Evolutionary conservation across 2,888 invertebrate species (phyloP).

Genomic region (Chelonus formosanus): DNA sequence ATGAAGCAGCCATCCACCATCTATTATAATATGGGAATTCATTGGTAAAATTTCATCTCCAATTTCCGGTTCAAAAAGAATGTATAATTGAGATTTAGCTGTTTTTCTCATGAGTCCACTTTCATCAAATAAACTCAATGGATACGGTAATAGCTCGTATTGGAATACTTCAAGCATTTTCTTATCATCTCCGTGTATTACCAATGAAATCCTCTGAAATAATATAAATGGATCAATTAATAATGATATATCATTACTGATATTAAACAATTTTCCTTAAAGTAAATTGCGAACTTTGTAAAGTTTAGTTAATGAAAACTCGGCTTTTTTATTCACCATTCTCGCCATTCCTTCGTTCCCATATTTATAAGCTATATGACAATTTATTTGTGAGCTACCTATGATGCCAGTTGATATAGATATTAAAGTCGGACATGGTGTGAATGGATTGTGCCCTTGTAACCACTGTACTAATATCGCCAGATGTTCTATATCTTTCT

Average conservation of each 20-base stretch:
- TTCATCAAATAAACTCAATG: constrained; percentile 38
- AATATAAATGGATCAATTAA: constrained; percentile 17
- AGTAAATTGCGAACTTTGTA: background rate
- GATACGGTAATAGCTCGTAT: constrained; percentile 43
- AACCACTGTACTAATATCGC: constrained; percentile 44
- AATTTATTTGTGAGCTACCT: constrained; percentile 43
- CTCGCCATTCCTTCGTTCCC: constrained; percentile 45
- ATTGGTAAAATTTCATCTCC: no score
- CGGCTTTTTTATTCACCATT: constrained; percentile 44
- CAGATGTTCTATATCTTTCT: constrained; percentile 49
- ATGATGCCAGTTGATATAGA: constrained; percentile 43
- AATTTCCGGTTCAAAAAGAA: no score
- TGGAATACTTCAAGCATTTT: constrained; percentile 31
- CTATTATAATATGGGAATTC: constrained; percentile 23
- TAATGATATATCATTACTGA: no score
- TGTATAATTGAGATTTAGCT: background rate
- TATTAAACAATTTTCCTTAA: background rate
- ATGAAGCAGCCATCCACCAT: constrained; percentile 39
- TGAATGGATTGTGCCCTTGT: no score
- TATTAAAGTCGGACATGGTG: constrained; percentile 33
- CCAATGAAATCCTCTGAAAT: constrained; percentile 43
- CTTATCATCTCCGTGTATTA: constrained; percentile 37
- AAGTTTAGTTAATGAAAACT: background rate
- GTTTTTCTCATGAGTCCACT: constrained; percentile 38
- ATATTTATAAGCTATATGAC: constrained; percentile 50